These are phyloP conservation scores for Ichneumoninae sp. DNA, from an alignment of 2,888 invertebrate species.

Conservation along the genomic window DNA sequence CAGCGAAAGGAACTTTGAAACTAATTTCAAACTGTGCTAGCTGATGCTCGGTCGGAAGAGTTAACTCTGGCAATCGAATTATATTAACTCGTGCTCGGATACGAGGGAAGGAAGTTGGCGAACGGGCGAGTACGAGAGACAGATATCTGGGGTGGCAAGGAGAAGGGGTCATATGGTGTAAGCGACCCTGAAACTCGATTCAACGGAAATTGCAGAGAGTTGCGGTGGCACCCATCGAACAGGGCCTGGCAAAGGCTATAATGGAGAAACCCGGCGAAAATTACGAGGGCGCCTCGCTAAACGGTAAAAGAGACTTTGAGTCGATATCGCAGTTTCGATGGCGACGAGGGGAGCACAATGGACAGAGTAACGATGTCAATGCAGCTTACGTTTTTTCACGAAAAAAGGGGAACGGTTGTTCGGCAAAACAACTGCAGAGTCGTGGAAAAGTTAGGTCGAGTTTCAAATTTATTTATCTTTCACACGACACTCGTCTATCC, in stretches of 20 bases:
- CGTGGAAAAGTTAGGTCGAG: no score
- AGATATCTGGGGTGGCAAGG: constrained; percentile 11
- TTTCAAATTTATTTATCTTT: no score
- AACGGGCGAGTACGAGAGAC: constrained; percentile 54
- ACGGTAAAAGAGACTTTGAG: not conserved
- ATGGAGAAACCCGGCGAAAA: constrained; percentile 37
- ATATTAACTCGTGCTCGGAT: constrained; percentile 65
- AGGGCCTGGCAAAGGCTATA: constrained; percentile 3
- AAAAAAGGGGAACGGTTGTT: no score
- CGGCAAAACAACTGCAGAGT: no score
- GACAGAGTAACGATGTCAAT: not conserved
- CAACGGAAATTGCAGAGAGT: constrained; percentile 50
- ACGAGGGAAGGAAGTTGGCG: constrained; percentile 60
- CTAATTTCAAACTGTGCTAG: constrained; percentile 73
- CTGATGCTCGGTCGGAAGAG: constrained; percentile 69
- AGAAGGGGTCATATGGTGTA: not conserved
- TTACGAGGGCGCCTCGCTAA: constrained; percentile 39
- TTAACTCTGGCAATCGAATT: constrained; percentile 75
- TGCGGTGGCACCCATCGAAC: constrained; percentile 20
- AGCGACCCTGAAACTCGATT: constrained; percentile 37
- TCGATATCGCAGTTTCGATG: not conserved
- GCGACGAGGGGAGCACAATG: not conserved
- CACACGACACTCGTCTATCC: no score
- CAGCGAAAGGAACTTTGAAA: constrained; percentile 60
- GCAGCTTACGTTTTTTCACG: no score